These are phyloP conservation scores for Chiroxiphia lanceolata DNA, from an alignment of 2,797 vertebrate species.

Conservation along the genomic window DNA sequence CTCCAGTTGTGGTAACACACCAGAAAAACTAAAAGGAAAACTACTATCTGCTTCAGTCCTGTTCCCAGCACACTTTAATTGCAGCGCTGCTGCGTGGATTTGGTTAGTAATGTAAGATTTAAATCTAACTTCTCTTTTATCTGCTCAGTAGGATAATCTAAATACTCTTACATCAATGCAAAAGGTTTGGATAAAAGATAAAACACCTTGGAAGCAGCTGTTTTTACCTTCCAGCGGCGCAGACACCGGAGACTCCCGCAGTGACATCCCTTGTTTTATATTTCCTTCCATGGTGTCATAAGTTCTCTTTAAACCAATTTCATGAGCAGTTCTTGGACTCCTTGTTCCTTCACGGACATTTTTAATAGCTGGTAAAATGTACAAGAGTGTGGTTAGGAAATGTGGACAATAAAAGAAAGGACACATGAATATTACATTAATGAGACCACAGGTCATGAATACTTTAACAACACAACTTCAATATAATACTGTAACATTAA, in stretches of 20 bases:
- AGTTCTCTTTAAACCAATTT: constrained; percentile 88
- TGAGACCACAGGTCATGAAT: not conserved
- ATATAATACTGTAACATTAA: not conserved
- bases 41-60: not conserved
- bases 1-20: not conserved
- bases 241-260: constrained; percentile 85
- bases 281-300: constrained; percentile 94
- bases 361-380: constrained; percentile 85
- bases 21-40: not conserved
- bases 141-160: not conserved
- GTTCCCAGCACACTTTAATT: not conserved
- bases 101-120: not conserved
- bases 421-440: not conserved
- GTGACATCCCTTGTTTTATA: constrained; percentile 84
- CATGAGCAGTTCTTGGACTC: constrained; percentile 90
- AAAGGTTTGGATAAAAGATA: not conserved
- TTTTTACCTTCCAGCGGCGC: constrained; percentile 89
- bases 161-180: not conserved
- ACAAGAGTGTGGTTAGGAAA: not conserved
- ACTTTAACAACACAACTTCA: not conserved
- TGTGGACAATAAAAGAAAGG: not conserved
- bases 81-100: not conserved
- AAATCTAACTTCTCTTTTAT: not conserved
- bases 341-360: constrained; percentile 93
- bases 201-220: not conserved